These are phyloP conservation scores for Peromyscus aztecus DNA, from an alignment of 2,797 vertebrate species.

Conservation along the genomic window DNA sequence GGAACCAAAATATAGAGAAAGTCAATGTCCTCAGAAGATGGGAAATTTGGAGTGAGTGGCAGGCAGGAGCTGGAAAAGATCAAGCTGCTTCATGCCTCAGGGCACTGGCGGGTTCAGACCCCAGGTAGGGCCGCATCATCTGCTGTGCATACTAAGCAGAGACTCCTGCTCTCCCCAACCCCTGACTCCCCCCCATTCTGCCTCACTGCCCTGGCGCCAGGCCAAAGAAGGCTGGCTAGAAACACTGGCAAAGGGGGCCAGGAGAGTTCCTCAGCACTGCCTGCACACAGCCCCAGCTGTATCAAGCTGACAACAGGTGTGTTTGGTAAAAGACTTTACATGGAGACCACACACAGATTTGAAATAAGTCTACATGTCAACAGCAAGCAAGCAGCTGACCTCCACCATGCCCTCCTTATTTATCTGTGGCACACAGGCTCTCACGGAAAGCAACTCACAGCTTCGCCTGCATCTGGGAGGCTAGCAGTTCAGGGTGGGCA, in stretches of 20 bases:
- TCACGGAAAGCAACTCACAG: neutral
- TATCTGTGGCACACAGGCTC: neutral
- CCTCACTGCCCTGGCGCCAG: neutral
- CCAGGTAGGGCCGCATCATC: neutral
- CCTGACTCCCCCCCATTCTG: too few relatives aligned
- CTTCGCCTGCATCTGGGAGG: neutral
- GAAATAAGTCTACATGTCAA: neutral
- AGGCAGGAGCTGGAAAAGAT: neutral
- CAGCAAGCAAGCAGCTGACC: neutral
- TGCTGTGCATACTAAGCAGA: neutral
- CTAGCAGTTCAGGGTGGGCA: neutral
- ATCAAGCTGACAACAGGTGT: neutral
- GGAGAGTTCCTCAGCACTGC: neutral
- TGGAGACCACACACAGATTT: neutral
- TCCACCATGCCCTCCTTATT: neutral
- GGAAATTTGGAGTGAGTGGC: neutral
- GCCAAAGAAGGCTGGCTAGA: neutral
- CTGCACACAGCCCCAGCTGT: neutral
- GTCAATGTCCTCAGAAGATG: accelerated
- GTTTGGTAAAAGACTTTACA: neutral
- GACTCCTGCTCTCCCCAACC: neutral
- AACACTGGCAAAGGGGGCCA: neutral
- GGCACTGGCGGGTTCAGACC: neutral
- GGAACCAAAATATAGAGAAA: neutral
- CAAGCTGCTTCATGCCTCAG: neutral